Base-by-base conservation (phyloP, 2,888 invertebrate genomes). In the Macaria liturata region DNA sequence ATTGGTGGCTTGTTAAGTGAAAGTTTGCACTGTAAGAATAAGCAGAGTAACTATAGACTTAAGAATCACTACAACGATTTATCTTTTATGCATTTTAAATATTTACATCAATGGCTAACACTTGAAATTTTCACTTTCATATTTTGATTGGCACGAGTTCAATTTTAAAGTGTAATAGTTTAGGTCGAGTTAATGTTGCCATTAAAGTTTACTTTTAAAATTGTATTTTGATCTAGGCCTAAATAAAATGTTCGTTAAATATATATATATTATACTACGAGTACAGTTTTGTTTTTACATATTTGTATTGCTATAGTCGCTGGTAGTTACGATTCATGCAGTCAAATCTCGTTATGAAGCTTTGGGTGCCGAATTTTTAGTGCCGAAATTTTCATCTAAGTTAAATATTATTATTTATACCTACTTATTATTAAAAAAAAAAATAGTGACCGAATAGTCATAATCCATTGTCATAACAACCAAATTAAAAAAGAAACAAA, bases 321-420 rank as follows among this genome's bases (percentile, higher is more conserved):
- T 60, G 61, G 61, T 61, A 52, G 67, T 65, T 67, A 66, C 61
- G 78, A 84, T 90, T 91, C 90, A 89, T 92, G 92, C 93, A 93
- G 93, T 92, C 91, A 92, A 93, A 94, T 94, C 94, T 94, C 94
- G 94, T 94, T 94, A 94, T 92, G 92, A 92, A 85, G 91, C 91
- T 88, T 59, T 65, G 59, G 66, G 61, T 56, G 57, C 53, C 49
- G 47, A 44, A 43, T 56, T 61, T 62, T 46, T 34, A 58, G 39
- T 57, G 46, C 40, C 51, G 0, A 7, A 6, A 6, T 6, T 37
- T 37, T 37, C 34, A 6, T 6, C 34, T 6, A 6, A 37, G 7
- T 20, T 63, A 65, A 69, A 65, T 59, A 52, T 64, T 64, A 59
- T 20, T 1, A 20, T 20, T 20, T 20, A 20, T 20, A 20, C 20